These are phyloP conservation scores for Drosophila paracracens DNA, from an alignment of 2,888 invertebrate species.

Conservation along the genomic window DNA sequence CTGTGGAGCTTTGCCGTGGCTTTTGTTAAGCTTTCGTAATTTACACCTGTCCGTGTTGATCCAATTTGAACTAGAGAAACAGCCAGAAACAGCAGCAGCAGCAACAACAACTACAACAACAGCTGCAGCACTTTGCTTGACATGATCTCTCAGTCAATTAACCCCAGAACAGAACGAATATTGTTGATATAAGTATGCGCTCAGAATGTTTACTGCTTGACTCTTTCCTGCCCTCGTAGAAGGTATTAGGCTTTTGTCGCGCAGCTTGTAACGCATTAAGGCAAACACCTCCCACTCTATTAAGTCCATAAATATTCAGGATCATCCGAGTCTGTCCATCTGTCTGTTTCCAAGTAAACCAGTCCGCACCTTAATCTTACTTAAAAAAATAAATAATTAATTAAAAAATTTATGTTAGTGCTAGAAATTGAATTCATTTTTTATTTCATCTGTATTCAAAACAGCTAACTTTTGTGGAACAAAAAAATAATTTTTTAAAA, in stretches of 20 bases:
- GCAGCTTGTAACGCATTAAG: background rate
- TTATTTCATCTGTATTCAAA: too few species aligned
- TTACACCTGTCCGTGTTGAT: slow-evolving; percentile 73
- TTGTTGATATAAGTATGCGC: slow-evolving; percentile 1
- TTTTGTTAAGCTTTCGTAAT: slow-evolving; percentile 69
- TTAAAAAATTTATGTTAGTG: too few species aligned
- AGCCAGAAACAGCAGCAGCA: background rate
- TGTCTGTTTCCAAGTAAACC: background rate
- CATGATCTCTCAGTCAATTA: slow-evolving; percentile 21
- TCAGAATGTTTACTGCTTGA: background rate
- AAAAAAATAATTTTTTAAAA: too few species aligned
- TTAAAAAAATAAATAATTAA: too few species aligned
- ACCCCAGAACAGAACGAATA: slow-evolving; percentile 1
- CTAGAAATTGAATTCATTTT: too few species aligned
- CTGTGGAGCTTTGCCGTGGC: slow-evolving; percentile 51
- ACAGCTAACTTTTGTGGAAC: too few species aligned
- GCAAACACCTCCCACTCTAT: background rate
- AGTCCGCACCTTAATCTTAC: background rate
- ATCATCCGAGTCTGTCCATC: background rate
- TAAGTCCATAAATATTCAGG: background rate
- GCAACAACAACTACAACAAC: background rate
- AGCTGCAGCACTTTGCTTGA: slow-evolving; percentile 1
- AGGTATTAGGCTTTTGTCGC: background rate
- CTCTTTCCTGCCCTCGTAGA: background rate
- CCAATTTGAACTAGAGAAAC: slow-evolving; percentile 31